phyloP scores from a whole-genome alignment of 2,797 vertebrate genomes.

The Poliocrania exsul region DNA sequence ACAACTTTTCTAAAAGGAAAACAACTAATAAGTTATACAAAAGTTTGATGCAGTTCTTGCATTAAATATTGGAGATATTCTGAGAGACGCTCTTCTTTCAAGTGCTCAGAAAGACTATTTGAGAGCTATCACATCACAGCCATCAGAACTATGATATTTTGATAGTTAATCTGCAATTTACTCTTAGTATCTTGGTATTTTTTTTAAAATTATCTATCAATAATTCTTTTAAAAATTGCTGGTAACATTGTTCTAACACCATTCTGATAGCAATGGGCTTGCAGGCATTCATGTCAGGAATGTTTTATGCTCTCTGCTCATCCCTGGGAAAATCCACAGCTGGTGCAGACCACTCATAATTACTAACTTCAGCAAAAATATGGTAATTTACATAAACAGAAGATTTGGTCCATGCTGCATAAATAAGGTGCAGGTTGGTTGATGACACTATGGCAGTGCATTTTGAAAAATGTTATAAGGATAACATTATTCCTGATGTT shows the following conservation, averaged over 20 bases:
- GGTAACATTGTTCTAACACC: background rate
- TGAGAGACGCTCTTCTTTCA: background rate
- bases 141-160: background rate
- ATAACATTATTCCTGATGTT: background rate
- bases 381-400: conserved; percentile 5
- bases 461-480: background rate
- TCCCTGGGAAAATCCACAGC: conserved; percentile 22
- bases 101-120: background rate
- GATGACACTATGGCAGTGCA: background rate
- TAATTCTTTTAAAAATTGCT: background rate
- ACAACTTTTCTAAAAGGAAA: conserved; percentile 11
- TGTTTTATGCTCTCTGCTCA: background rate
- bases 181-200: background rate
- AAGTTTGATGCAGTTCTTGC: background rate
- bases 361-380: conserved; percentile 41
- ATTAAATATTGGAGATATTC: background rate
- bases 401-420: background rate
- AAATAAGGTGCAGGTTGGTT: background rate
- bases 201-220: background rate
- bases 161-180: background rate
- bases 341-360: background rate
- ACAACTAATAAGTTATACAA: background rate
- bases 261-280: background rate
- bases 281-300: background rate
- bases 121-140: background rate